These are phyloP conservation scores for Esox niger DNA, from an alignment of 2,113 vertebrate species.

Conservation along the genomic window DNA sequence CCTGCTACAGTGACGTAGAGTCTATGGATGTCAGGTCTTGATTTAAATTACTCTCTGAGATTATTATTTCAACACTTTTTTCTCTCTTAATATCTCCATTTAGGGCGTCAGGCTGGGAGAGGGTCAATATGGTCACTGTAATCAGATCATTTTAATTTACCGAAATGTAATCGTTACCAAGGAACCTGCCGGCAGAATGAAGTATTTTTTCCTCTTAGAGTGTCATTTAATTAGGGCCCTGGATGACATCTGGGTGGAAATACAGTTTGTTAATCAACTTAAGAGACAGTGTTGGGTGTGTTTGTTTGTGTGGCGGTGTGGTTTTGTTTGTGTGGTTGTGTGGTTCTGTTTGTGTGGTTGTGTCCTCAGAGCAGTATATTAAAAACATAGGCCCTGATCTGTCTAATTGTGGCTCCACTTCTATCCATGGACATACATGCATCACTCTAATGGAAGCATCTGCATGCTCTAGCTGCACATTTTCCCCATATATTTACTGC, in stretches of 20 bases:
- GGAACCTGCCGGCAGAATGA: constrained; percentile 44
- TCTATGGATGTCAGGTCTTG: too few species aligned
- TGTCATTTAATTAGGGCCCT: constrained; percentile 50
- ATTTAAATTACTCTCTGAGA: constrained; percentile 3
- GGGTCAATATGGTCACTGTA: constrained; percentile 43
- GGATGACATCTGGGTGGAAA: constrained; percentile 42
- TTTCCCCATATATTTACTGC: too few species aligned
- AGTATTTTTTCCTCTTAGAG: constrained; percentile 36
- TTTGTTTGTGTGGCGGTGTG: neutral
- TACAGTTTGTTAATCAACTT: constrained; percentile 56
- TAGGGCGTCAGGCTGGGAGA: neutral
- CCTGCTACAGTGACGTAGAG: too few species aligned
- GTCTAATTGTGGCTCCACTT: too few species aligned
- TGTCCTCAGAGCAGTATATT: neutral
- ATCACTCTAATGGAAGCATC: too few species aligned
- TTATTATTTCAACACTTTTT: neutral
- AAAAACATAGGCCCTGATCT: neutral
- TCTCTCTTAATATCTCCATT: neutral
- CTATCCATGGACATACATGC: too few species aligned
- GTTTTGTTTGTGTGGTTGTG: neutral
- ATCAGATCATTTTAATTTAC: constrained; percentile 51
- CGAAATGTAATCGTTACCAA: constrained; percentile 48
- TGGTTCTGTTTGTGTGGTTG: constrained; percentile 2
- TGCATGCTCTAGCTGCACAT: too few species aligned
- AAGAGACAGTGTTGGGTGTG: neutral